phyloP scores from a whole-genome alignment of 2,888 invertebrate species.

The Lathronympha strigana region DNA sequence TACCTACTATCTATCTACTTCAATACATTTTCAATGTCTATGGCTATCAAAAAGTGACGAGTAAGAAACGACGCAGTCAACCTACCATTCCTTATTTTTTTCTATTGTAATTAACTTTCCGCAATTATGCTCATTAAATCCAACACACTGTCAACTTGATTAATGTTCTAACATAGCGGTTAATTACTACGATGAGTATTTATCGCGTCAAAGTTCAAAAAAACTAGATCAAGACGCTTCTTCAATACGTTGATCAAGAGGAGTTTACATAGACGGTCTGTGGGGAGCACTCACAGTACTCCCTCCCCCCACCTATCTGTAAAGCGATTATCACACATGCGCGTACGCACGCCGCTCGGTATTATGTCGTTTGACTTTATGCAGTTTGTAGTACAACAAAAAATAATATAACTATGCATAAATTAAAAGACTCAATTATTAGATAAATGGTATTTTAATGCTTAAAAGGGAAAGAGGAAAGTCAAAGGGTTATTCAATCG shows the following conservation, averaged over 20 bases:
- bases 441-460: no score
- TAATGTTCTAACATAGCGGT: slow-evolving; percentile 2
- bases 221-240: slow-evolving; percentile 8
- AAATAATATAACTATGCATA: no score
- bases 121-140: background rate
- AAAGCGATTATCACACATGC: no score
- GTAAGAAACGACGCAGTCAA: no score
- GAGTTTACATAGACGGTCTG: background rate
- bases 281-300: slow-evolving; percentile 3
- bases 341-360: no score
- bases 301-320: no score
- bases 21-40: background rate
- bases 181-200: slow-evolving; percentile 13
- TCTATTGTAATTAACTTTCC: background rate
- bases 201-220: slow-evolving; percentile 6
- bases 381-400: no score
- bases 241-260: slow-evolving; percentile 9
- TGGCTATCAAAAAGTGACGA: background rate
- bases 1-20: no score
- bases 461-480: no score
- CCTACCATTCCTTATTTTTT: background rate
- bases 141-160: slow-evolving; percentile 11
- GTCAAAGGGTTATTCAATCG: no score
- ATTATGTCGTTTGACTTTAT: no score
- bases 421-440: no score